Evolutionary conservation across 2,888 invertebrate species (phyloP), one percentile per base, ranked within the genome.

Genomic region (Anthrax anthrax): DNA sequence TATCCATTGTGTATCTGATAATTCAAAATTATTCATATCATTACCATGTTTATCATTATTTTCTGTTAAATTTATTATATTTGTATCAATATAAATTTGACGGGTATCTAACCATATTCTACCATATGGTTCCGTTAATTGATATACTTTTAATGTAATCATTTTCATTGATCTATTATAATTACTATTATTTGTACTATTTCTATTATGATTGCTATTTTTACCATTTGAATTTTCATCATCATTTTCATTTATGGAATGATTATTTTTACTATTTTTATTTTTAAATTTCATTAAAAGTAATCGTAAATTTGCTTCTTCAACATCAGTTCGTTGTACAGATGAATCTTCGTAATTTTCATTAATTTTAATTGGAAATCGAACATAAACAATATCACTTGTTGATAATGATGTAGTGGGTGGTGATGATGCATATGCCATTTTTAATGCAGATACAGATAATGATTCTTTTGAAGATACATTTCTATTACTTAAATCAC

Each of bases 1-100:
- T 38, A 75, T 62, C 79, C 79, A 79, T 51, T 74, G 73, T 3
- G 73, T 69, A 3, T 51, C 54, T 5, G 39, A n/a, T 16, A 18
- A 32, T 32, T 36, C 2, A n/a, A n/a, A n/a, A n/a, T n/a, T n/a
- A n/a, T n/a, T n/a, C n/a, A n/a, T n/a, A n/a, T n/a, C n/a, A 37
- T n/a, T n/a, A 16, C 16, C 1, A 16, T 36, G 6, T 8, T 8
- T 16, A 36, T n/a, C 13, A 16, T n/a, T 0, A 61, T 23, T 8
- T 6, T 23, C 8, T 23, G 8, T 6, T 23, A 23, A 23, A 6
- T 23, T 8, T 6, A 6, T 59, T 42, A 58, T 36, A 36, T n/a
- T 16, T 5, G 4, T 0, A 61, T 57, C 67, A 52, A 58, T 70
- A 59, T 55, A 57, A 3, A 67, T 50, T 44, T 67, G 62, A 29